Evolutionary conservation across 2,888 invertebrate species (phyloP).

Genomic region (Pherbina coryleti): DNA sequence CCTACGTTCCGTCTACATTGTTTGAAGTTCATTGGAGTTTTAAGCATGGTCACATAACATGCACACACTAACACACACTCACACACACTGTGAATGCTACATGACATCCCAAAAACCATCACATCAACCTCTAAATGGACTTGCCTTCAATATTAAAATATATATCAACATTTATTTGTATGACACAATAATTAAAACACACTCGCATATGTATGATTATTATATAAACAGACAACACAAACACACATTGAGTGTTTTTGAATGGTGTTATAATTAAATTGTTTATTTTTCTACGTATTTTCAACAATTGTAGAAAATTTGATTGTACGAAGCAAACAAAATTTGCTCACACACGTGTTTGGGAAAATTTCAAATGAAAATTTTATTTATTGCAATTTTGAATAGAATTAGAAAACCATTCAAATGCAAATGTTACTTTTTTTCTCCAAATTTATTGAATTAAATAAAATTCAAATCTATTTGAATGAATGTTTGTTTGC

Average conservation of each 20-base stretch:
- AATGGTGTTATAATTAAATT: constrained; percentile 32
- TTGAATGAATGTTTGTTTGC: constrained; percentile 3
- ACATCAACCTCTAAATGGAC: too few species aligned
- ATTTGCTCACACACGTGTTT: background rate
- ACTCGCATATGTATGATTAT: too few species aligned
- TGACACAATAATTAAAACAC: too few species aligned
- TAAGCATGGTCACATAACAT: background rate
- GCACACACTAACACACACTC: background rate
- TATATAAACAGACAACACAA: too few species aligned
- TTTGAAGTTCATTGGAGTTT: background rate
- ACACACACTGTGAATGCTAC: background rate
- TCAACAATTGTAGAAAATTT: constrained; percentile 15
- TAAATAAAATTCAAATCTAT: constrained; percentile 31
- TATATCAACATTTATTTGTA: too few species aligned
- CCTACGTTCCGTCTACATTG: background rate
- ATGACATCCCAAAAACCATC: background rate
- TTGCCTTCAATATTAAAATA: too few species aligned
- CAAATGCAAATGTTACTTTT: constrained; percentile 35
- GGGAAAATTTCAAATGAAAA: constrained; percentile 18
- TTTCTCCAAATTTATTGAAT: constrained; percentile 35
- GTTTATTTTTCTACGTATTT: constrained; percentile 30
- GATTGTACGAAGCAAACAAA: constrained; percentile 19
- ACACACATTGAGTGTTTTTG: background rate
- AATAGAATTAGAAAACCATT: constrained; percentile 38
- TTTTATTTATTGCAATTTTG: constrained; percentile 38